Evolutionary conservation across 1,140 invertebrate genomes (phyloP).

Genomic region (Oreohelix idahoensis): DNA sequence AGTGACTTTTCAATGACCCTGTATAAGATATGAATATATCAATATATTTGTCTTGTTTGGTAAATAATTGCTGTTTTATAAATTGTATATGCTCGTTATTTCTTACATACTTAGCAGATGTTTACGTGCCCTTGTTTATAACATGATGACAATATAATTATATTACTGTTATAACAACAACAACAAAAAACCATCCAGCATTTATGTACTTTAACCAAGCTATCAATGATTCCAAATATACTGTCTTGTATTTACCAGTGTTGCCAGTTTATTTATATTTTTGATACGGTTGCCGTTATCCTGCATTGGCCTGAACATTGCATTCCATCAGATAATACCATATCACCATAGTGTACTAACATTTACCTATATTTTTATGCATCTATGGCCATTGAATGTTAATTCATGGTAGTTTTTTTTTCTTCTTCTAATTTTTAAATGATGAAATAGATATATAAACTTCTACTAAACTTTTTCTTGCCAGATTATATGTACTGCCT

Average conservation of each 20-base stretch:
- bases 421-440: too few relatives aligned
- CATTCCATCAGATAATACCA: not conserved
- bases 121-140: not conserved
- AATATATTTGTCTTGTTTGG: too few relatives aligned
- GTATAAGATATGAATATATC: too few relatives aligned
- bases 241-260: not conserved
- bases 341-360: not conserved
- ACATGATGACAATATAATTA: not conserved
- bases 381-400: not conserved
- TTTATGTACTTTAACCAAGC: not conserved
- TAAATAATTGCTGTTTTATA: too few relatives aligned
- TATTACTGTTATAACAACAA: not conserved
- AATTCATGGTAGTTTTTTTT: too few relatives aligned
- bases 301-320: not conserved
- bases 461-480: too few relatives aligned
- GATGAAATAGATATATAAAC: too few relatives aligned
- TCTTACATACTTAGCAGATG: too few relatives aligned
- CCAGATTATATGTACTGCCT: too few relatives aligned
- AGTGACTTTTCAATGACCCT: too few relatives aligned
- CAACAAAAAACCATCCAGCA: not conserved
- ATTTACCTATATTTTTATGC: constrained; percentile 6
- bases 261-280: not conserved
- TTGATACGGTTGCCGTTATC: not conserved
- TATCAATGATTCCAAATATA: not conserved
- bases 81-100: not conserved